phyloP scores from a whole-genome alignment of 2,113 vertebrate species.

The Neolamprologus modestus region DNA sequence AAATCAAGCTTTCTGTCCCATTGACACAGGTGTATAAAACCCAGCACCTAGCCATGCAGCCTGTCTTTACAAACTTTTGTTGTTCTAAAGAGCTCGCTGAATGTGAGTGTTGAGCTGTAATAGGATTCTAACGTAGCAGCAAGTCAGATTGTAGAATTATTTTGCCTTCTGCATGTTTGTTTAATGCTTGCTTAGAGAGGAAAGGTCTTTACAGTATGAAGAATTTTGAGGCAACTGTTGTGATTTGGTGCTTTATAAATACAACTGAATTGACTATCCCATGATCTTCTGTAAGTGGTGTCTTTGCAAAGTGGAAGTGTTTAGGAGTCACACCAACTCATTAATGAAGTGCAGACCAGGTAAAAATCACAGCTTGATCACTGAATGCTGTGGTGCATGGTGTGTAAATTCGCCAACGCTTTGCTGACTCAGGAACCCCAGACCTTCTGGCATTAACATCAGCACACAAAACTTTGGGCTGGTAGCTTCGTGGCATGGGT shows the following conservation, averaged over 20 bases:
- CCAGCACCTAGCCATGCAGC: background rate
- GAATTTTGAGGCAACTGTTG: background rate
- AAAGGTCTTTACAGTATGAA: background rate
- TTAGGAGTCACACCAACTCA: background rate
- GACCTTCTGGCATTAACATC: background rate
- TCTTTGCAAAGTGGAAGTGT: background rate
- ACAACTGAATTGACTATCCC: background rate
- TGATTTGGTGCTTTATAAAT: background rate
- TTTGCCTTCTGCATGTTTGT: background rate
- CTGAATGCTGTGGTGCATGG: background rate
- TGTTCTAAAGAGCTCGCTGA: background rate
- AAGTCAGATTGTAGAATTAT: background rate
- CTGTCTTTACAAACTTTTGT: background rate
- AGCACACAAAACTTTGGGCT: background rate
- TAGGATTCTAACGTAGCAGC: background rate
- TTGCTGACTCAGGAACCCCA: background rate
- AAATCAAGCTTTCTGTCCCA: background rate
- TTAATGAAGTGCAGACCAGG: background rate
- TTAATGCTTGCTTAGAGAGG: background rate
- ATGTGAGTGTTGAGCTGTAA: accelerated
- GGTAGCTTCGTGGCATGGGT: background rate
- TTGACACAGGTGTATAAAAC: background rate
- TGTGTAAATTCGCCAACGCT: accelerated
- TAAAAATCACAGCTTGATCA: background rate
- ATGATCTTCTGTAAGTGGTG: background rate